These are phyloP conservation scores for Neoaliturus tenellus DNA, from an alignment of 2,888 invertebrate genomes.

Conservation along the genomic window DNA sequence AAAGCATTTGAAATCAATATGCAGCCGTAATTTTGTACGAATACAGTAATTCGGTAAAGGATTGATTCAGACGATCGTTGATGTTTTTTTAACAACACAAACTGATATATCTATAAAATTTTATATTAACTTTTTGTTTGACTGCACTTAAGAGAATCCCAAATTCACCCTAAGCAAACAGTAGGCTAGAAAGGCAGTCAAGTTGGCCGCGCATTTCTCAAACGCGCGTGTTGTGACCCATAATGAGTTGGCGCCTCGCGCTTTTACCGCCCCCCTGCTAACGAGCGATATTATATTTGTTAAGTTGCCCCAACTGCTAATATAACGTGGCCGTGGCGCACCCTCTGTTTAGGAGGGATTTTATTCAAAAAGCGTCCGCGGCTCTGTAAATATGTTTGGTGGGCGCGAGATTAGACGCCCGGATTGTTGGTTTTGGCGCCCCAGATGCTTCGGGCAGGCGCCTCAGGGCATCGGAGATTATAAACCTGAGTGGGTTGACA, in stretches of 20 bases:
- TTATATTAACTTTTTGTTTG: too few relatives aligned
- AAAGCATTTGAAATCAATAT: too few relatives aligned
- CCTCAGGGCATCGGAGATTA: background rate
- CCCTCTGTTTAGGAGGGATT: slow-evolving; percentile 46
- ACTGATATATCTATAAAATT: too few relatives aligned
- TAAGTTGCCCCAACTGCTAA: slow-evolving; percentile 50
- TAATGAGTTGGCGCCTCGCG: slow-evolving; percentile 37
- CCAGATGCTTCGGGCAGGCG: background rate
- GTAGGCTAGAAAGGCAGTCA: too few relatives aligned
- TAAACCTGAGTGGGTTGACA: background rate
- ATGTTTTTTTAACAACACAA: too few relatives aligned
- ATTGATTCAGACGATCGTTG: too few relatives aligned
- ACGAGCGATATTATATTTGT: slow-evolving; percentile 47
- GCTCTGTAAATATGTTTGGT: slow-evolving; percentile 3
- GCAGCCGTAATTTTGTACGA: too few relatives aligned
- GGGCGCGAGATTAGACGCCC: background rate
- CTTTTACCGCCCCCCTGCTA: slow-evolving; percentile 33
- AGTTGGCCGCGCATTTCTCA: slow-evolving; percentile 61
- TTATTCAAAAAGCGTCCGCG: slow-evolving; percentile 35
- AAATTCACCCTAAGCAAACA: too few relatives aligned
- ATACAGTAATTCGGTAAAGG: too few relatives aligned
- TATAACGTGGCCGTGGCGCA: slow-evolving; percentile 33
- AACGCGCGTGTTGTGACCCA: background rate
- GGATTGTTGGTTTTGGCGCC: background rate
- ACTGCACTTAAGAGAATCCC: too few relatives aligned